Evolutionary conservation across 2,797 vertebrate species (phyloP).

Genomic region (Neosalanx taihuensis): DNA sequence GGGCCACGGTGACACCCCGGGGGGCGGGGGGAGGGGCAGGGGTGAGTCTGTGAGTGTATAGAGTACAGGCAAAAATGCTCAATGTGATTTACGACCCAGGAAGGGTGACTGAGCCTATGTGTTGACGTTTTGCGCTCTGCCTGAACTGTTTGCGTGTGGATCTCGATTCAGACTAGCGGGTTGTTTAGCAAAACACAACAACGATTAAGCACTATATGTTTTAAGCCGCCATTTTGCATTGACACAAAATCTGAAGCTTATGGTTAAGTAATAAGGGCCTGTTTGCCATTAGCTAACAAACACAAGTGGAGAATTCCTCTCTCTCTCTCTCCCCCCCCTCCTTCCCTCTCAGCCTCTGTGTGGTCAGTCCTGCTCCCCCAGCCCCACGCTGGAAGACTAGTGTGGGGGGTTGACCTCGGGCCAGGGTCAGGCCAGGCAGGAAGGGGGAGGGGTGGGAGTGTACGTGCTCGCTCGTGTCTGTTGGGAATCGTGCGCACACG

Average conservation of each 20-base stretch:
- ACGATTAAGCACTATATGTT: neutral
- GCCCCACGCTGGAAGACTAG: conserved; percentile 38
- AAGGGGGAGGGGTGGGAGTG: conserved; percentile 30
- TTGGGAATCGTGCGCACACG: conserved; percentile 24
- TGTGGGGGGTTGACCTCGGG: conserved; percentile 68
- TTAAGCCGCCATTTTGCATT: neutral
- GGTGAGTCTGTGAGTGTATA: neutral
- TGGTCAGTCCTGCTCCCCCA: conserved; percentile 70
- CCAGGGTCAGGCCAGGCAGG: conserved; percentile 39
- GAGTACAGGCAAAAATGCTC: neutral
- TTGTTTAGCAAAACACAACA: neutral
- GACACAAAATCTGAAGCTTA: neutral
- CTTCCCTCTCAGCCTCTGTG: conserved; percentile 45
- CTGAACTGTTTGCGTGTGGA: too few relatives aligned
- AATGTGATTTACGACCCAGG: neutral
- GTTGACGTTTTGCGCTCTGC: neutral
- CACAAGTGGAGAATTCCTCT: conserved; percentile 67
- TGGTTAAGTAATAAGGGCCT: neutral
- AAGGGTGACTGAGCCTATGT: neutral
- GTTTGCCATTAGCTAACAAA: conserved; percentile 30
- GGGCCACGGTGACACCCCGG: conserved; percentile 16
- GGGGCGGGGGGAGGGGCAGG: neutral
- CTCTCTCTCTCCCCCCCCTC: too few relatives aligned
- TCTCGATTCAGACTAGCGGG: too few relatives aligned
- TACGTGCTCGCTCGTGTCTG: conserved; percentile 42